Conservation (phyloP, 1,140 invertebrate genomes). For the Chionoecetes opilio region DNA sequence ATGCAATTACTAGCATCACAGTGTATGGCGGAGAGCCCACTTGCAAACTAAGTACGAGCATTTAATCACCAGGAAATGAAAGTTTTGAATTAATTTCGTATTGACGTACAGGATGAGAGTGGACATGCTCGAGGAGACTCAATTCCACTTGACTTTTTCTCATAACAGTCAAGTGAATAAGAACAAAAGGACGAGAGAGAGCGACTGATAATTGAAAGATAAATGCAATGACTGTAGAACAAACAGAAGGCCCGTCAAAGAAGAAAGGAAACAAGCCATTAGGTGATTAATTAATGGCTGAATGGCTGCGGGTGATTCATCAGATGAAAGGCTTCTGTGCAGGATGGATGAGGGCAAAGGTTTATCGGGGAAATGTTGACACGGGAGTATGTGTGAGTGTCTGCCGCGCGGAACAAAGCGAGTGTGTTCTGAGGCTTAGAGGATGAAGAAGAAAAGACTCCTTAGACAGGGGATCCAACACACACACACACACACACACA, state of each 20-base stretch:
- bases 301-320: neutral
- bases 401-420: neutral
- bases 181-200: neutral
- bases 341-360: neutral
- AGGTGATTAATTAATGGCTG: slow-evolving; percentile 10
- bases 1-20: too few relatives aligned
- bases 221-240: neutral
- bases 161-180: neutral
- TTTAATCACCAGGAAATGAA: too few relatives aligned
- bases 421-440: neutral
- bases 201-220: neutral
- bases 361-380: neutral
- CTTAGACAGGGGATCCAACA: too few relatives aligned
- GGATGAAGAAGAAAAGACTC: neutral
- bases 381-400: neutral
- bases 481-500: too few relatives aligned
- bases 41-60: too few relatives aligned
- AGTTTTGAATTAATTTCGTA: too few relatives aligned
- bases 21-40: too few relatives aligned
- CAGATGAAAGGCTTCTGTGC: neutral
- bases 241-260: neutral
- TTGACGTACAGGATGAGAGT: neutral
- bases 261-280: slow-evolving; percentile 2
- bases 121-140: neutral
- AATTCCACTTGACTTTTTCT: neutral